phyloP scores from a whole-genome alignment of 2,113 vertebrate species.

The Lamprotornis superbus region DNA sequence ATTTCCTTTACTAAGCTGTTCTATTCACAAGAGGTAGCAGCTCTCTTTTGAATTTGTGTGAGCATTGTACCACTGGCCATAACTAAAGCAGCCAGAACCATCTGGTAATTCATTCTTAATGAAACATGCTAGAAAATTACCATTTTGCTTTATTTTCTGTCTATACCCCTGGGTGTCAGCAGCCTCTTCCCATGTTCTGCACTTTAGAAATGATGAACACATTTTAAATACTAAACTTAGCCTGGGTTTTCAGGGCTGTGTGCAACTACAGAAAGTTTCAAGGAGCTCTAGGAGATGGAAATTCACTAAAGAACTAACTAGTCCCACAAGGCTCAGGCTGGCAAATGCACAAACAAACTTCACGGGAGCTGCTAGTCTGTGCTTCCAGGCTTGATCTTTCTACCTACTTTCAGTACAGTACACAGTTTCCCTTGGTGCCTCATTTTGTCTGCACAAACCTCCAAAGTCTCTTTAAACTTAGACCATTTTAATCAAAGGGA shows the following conservation, averaged over 20 bases:
- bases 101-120: conserved; percentile 1
- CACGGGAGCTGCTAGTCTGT: neutral
- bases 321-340: neutral
- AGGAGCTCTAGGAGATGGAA: conserved; percentile 12
- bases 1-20: neutral
- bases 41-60: neutral
- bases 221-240: neutral
- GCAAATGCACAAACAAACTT: neutral
- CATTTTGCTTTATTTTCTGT: neutral
- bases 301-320: neutral
- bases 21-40: neutral
- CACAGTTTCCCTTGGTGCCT: neutral
- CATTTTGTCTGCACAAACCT: neutral
- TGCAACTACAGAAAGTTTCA: neutral
- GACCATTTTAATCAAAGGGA: neutral
- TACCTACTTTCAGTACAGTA: neutral
- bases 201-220: neutral
- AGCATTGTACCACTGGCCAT: neutral
- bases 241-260: neutral
- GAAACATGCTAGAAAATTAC: neutral
- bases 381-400: conserved; percentile 10
- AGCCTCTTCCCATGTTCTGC: neutral
- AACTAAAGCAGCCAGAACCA: neutral
- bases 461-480: neutral
- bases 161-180: neutral